These are phyloP conservation scores for Trachops cirrhosus DNA, from an alignment of 2,797 vertebrate species.

Conservation along the genomic window DNA sequence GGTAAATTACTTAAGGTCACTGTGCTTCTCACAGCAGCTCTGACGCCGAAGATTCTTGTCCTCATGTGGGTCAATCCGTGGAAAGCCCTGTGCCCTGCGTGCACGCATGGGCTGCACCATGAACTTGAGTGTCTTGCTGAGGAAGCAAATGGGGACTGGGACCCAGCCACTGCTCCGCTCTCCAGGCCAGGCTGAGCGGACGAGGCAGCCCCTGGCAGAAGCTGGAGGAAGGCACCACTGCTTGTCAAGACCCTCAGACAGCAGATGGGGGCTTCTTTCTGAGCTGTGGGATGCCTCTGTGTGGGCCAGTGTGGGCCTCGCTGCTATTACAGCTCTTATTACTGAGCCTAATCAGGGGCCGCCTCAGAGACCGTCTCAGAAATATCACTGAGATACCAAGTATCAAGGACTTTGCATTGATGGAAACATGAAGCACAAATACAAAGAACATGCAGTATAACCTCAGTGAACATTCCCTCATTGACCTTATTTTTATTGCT, in stretches of 20 bases:
- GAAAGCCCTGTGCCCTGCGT: background rate
- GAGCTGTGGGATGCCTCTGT: background rate
- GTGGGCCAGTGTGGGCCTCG: background rate
- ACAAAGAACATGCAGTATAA: background rate
- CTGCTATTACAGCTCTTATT: background rate
- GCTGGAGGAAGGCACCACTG: background rate
- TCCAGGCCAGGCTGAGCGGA: background rate
- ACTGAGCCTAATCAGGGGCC: background rate
- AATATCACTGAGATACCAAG: background rate
- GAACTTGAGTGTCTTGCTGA: background rate
- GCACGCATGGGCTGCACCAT: background rate
- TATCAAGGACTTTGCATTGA: background rate
- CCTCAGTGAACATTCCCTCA: background rate
- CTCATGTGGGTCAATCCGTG: background rate
- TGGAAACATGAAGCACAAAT: background rate
- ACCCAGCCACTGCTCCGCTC: background rate
- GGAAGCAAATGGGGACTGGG: background rate
- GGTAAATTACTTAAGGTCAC: background rate
- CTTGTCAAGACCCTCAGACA: background rate
- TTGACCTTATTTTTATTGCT: background rate
- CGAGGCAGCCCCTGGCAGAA: background rate
- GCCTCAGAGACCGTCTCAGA: background rate
- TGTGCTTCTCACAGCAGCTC: background rate
- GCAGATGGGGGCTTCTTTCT: background rate
- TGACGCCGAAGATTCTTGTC: background rate